A percentile compares a stretch with the other conserved stretches of the same genome.
Conservation (phyloP, 30 jellyfish, hydroid and myxozoan genomes). For the Aurelia sp. region DNA sequence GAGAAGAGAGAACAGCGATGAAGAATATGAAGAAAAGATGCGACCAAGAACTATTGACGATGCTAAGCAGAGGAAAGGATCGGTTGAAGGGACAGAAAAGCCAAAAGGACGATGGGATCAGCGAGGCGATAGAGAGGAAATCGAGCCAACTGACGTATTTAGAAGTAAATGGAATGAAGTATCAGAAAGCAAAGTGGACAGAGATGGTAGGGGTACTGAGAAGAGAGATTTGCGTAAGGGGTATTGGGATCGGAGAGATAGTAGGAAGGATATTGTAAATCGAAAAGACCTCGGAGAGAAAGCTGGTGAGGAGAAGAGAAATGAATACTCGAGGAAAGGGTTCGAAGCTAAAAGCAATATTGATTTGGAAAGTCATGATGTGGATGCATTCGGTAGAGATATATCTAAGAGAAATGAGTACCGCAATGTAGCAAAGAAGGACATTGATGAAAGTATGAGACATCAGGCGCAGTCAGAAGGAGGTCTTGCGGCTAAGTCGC, state of each 20-base stretch:
- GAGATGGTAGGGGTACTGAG: background rate
- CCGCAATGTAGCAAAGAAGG: background rate
- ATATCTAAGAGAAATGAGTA: constrained; percentile 30
- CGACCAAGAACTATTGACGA: too few relatives aligned
- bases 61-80: too few relatives aligned
- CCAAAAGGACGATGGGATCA: too few relatives aligned
- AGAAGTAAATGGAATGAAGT: too few relatives aligned
- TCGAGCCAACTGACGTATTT: too few relatives aligned
- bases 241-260: background rate
- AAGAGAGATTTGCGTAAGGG: background rate
- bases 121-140: too few relatives aligned
- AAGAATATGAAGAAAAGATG: too few relatives aligned
- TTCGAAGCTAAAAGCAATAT: background rate
- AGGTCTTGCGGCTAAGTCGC: background rate
- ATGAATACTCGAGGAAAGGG: background rate
- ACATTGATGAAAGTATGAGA: background rate
- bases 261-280: background rate
- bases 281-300: background rate
- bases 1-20: background rate
- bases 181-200: too few relatives aligned
- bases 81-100: too few relatives aligned
- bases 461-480: background rate
- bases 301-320: background rate
- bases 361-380: background rate
- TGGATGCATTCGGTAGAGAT: constrained; percentile 60